Base-by-base conservation (phyloP, 1,140 invertebrate species). In the Ladona fulva region DNA sequence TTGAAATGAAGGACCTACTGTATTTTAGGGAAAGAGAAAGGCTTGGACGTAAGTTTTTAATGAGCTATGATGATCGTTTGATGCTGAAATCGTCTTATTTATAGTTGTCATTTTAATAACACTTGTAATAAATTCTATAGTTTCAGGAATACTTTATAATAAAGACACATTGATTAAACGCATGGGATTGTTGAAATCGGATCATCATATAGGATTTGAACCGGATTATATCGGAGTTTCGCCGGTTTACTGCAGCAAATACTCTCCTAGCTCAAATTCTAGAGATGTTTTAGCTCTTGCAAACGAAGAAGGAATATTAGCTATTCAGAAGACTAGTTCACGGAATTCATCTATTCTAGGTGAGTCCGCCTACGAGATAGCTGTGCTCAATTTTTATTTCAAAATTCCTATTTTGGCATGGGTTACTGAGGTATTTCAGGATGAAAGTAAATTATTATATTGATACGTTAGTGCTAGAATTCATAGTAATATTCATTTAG, bases 221-320 rank as follows among this genome's bases (percentile, higher is more conserved):
- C 14, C 12, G 1, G 16, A 37, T 19, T 24, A 14, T 14, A 25
- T 19, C 5, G 74, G 29, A 22, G 14, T 66, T 3, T 66, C 52
- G 16, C 52, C 52, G 14, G 52, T 66, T 3, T 66, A 66, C n/a
- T 66, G 52, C n/a, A 66, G 52, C n/a, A 66, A 66, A 12, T 66
- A 66, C 52, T 66, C 16, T 22, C 14, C n/a, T 66, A 66, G n/a
- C 14, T 22, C 5, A 19, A 66, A 66, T 66, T 89, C 89, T 77
- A 86, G 91, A 82, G 87, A 95, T 82, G 87, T 94, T 25, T 83
- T 95, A 42, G 93, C 92, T 16, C 86, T 95, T 52, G 93, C 93
- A 22, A 95, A 95, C 85, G 94, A 96, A 87, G 92, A 94, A 86
- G 95, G 94, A 11, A 89, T 87, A 81, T 86, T 94, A 75, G 88